Evolutionary conservation across 2,113 vertebrate genomes (phyloP).

Genomic region (Phrynosoma blainvillii): DNA sequence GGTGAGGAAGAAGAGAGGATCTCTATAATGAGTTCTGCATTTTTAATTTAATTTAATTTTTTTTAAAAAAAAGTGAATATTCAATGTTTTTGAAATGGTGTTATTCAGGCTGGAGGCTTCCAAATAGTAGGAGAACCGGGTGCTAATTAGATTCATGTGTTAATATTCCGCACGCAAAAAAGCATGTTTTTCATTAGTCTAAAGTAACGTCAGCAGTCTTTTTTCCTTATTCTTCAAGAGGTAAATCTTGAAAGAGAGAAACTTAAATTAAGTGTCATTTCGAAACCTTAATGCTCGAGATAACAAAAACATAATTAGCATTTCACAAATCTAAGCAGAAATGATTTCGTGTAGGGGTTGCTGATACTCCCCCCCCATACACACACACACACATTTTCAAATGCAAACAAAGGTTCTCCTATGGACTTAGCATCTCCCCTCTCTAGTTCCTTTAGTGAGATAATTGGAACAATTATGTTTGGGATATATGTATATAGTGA

Average conservation of each 20-base stretch:
- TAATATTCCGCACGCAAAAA: constrained; percentile 64
- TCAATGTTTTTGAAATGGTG: background rate
- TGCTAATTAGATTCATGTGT: constrained; percentile 76
- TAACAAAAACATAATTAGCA: background rate
- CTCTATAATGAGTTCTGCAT: background rate
- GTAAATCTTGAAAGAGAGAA: background rate
- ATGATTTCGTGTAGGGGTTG: background rate
- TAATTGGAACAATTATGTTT: background rate
- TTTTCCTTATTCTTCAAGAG: background rate
- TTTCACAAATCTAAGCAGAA: constrained; percentile 9
- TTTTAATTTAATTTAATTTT: too few relatives aligned
- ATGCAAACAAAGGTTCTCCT: constrained; percentile 45
- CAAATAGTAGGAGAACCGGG: constrained; percentile 35
- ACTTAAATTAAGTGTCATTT: too few relatives aligned
- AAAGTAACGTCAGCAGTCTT: constrained; percentile 54
- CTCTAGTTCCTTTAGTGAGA: constrained; percentile 11
- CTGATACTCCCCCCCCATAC: background rate
- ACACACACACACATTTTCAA: background rate
- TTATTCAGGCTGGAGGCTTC: constrained; percentile 52
- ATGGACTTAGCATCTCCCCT: background rate
- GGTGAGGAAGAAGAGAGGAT: constrained; percentile 31
- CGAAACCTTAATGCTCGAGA: background rate
- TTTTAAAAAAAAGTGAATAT: too few relatives aligned
- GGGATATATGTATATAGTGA: background rate
- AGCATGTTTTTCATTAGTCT: constrained; percentile 79